Percentiles rank a stretch among this genome's conserved stretches.
Evolutionary conservation across 1,140 invertebrate genomes (phyloP).

Genomic region (Cydia pomonella): DNA sequence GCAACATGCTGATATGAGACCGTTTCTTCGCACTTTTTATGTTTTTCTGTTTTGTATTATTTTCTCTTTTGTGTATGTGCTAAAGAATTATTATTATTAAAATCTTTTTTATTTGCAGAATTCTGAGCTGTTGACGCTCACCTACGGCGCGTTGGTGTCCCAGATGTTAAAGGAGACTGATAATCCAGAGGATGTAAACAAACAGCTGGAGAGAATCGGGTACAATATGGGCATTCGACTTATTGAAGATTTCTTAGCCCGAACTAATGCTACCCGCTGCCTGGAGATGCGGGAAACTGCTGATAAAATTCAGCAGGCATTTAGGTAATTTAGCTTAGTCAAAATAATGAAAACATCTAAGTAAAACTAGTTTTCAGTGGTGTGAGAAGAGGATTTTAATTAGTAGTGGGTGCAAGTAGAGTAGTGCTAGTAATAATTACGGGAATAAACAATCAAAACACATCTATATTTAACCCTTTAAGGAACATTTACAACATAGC

Average conservation of each 20-base stretch:
- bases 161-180: constrained; percentile 99
- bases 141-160: constrained; percentile 98
- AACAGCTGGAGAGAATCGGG: constrained; percentile 95
- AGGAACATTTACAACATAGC: too few species aligned
- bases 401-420: too few species aligned
- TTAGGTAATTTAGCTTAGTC: constrained; percentile 58
- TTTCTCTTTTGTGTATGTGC: too few species aligned
- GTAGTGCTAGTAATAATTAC: too few species aligned
- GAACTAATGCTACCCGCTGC: constrained; percentile 94
- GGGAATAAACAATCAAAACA: too few species aligned
- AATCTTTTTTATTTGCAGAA: constrained; percentile 94
- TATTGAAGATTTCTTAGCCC: constrained; percentile 98
- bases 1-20: too few species aligned
- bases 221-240: constrained; percentile 99
- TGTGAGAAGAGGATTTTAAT: too few species aligned
- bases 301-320: constrained; percentile 94
- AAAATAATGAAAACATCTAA: too few species aligned
- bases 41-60: too few species aligned
- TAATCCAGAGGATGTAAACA: constrained; percentile 97
- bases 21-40: too few species aligned
- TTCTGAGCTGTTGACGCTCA: constrained; percentile 97
- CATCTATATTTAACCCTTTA: too few species aligned
- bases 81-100: constrained; percentile 16
- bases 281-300: constrained; percentile 98
- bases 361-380: too few species aligned